Evolutionary conservation across 1,140 invertebrate genomes (phyloP).

Genomic region (Drosophila repletoides): DNA sequence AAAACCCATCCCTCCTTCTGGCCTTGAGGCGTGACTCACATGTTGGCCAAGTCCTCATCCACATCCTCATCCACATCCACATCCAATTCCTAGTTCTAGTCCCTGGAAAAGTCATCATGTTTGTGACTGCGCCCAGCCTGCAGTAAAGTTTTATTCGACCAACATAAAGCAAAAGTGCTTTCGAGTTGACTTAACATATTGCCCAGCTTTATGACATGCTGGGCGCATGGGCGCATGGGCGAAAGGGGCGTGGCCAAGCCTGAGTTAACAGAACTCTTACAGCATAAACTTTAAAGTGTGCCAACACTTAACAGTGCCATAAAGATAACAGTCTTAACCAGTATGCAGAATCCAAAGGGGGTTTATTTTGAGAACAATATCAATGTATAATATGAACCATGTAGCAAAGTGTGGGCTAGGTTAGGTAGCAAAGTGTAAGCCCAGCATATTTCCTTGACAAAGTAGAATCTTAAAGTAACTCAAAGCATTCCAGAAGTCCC

Average conservation of each 20-base stretch:
- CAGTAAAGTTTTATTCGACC: slow-evolving; percentile 75
- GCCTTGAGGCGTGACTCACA: slow-evolving; percentile 37
- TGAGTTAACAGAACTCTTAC: slow-evolving; percentile 7
- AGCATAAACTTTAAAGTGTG: slow-evolving; percentile 62
- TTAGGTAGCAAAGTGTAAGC: too few relatives aligned
- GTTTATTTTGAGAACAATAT: too few relatives aligned
- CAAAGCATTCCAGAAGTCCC: too few relatives aligned
- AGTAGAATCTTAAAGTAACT: too few relatives aligned
- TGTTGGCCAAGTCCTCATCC: slow-evolving; percentile 2
- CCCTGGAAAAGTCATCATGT: slow-evolving; percentile 47
- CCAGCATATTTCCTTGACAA: not conserved
- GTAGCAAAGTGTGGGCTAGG: too few relatives aligned
- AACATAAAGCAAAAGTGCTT: slow-evolving; percentile 79
- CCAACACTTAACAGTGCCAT: slow-evolving; percentile 70
- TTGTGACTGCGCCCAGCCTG: slow-evolving; percentile 40
- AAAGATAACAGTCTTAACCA: slow-evolving; percentile 49
- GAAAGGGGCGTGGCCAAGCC: slow-evolving; percentile 1
- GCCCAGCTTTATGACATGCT: slow-evolving; percentile 60
- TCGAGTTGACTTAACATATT: slow-evolving; percentile 65
- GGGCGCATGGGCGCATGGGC: not conserved
- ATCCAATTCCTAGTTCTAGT: slow-evolving; percentile 16
- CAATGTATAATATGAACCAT: too few relatives aligned
- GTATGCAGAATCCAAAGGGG: slow-evolving; percentile 1
- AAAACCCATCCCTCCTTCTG: not conserved
- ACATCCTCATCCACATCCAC: not conserved